phyloP scores from a whole-genome alignment of 2,113 vertebrate genomes.

The Otocyon megalotis region DNA sequence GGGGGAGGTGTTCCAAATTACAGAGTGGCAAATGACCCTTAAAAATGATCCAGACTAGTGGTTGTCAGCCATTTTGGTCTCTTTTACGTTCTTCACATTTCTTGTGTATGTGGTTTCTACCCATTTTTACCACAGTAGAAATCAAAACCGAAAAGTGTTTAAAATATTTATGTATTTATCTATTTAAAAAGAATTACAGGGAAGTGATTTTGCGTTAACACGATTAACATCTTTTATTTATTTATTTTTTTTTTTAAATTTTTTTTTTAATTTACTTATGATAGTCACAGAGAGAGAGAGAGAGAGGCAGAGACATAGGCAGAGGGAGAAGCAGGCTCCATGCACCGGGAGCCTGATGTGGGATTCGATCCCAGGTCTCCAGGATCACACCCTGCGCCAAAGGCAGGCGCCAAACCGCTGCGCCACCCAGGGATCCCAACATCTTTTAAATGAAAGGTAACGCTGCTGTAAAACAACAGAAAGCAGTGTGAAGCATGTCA shows the following conservation, averaged over 20 bases:
- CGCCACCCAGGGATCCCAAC: too few relatives aligned
- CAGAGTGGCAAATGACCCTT: not conserved
- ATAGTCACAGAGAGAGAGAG: too few relatives aligned
- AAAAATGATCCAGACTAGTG: not conserved
- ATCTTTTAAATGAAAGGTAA: not conserved
- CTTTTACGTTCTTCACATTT: not conserved
- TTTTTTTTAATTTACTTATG: too few relatives aligned
- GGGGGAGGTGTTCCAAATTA: fast-evolving
- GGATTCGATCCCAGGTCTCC: too few relatives aligned
- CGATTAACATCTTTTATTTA: not conserved
- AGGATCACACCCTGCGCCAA: too few relatives aligned
- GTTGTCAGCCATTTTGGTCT: not conserved
- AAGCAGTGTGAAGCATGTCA: fast-evolving
- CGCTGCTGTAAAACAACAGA: not conserved
- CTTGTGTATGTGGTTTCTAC: not conserved
- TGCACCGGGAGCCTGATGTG: too few relatives aligned
- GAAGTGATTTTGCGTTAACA: not conserved
- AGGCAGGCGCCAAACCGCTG: too few relatives aligned
- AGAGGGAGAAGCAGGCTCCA: too few relatives aligned
- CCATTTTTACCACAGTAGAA: not conserved
- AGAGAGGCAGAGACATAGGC: too few relatives aligned
- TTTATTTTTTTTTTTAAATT: too few relatives aligned
- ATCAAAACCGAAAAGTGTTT: not conserved
- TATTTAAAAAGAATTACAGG: not conserved
- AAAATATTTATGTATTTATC: not conserved